Base-by-base conservation (phyloP, 2,113 vertebrate genomes). In the Microcebus tavaratra region DNA sequence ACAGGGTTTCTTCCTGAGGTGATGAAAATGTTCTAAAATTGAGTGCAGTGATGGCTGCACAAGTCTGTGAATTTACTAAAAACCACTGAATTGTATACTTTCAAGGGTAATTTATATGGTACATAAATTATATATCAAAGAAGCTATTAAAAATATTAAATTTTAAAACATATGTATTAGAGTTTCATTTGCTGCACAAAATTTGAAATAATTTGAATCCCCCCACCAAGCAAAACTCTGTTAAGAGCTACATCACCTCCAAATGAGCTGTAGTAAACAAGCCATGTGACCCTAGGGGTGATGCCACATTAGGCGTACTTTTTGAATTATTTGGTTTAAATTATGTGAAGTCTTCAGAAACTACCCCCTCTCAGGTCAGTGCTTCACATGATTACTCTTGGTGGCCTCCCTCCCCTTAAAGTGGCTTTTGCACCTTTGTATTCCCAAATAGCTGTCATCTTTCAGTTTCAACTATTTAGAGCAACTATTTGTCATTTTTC, bases 241-340 rank as follows among this genome's bases (percentile, higher is more conserved):
- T 31, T 21, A 45, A 34, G 31, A 78, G 57, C 0, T 23, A 4
- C 18, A 25, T 6, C 55, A 68, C 23, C 15, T 42, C 36, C 63
- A 59, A 53, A 13, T 45, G 17, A 36, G 39, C 27, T 20, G 53
- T 0, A 12, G 53, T 0, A 12, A 57, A 50, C 3, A 13, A 68
- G 6, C 13, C 0, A 8, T 2, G 0, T 3, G 2, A 8, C 6
- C 25, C 36, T 18, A 14, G 17, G 1, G 0, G 1, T 1, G 20
- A 36, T 0, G 17, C 18, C 27, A 76, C 29, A 20, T 29, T 15
- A 31, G 27, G 34, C 5, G 61, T 11, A 23, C 21, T 23, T 79
- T 92, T 36, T 9, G 15, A 57, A 80, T 14, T 48, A 39, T 6
- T 10, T 76, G 63, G 73, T 31, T 75, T 42, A 50, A 29, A 59